Evolutionary conservation across 2,797 vertebrate genomes (phyloP).

Genomic region (Melanotaenia maccullochi): DNA sequence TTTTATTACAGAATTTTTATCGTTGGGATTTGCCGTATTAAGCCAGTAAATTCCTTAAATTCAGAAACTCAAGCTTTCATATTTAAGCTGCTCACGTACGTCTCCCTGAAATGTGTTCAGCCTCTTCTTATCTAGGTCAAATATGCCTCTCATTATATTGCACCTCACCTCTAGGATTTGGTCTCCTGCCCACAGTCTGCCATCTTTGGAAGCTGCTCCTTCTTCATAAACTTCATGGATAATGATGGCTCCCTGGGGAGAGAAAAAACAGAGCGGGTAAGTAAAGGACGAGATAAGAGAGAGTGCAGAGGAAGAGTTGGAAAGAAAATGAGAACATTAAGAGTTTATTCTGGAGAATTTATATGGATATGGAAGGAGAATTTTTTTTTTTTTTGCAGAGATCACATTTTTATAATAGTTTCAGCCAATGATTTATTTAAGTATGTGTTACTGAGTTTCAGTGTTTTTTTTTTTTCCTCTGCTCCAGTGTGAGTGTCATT

Average conservation of each 20-base stretch:
- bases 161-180: slow-evolving; percentile 93
- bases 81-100: slow-evolving; percentile 17
- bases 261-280: slow-evolving; percentile 1
- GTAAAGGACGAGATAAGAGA: neutral
- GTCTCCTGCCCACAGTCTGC: slow-evolving; percentile 97
- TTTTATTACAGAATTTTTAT: neutral
- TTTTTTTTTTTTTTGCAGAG: neutral
- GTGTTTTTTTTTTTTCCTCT: neutral
- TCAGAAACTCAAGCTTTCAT: slow-evolving; percentile 25
- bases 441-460: slow-evolving; percentile 13
- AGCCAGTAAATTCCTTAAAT: slow-evolving; percentile 8
- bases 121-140: slow-evolving; percentile 33
- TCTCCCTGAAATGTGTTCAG: slow-evolving; percentile 29
- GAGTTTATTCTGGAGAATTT: slow-evolving; percentile 4
- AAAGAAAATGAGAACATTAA: slow-evolving; percentile 1
- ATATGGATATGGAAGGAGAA: too few relatives aligned
- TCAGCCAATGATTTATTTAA: neutral
- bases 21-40: neutral
- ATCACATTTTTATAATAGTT: neutral
- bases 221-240: slow-evolving; percentile 99
- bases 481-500: slow-evolving; percentile 55
- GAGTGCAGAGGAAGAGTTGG: neutral
- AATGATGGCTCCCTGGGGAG: slow-evolving; percentile 91
- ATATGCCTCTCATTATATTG: slow-evolving; percentile 25
- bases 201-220: slow-evolving; percentile 97